These are phyloP conservation scores for Nycticorax nycticorax DNA, from an alignment of 2,113 vertebrate species.

Conservation along the genomic window DNA sequence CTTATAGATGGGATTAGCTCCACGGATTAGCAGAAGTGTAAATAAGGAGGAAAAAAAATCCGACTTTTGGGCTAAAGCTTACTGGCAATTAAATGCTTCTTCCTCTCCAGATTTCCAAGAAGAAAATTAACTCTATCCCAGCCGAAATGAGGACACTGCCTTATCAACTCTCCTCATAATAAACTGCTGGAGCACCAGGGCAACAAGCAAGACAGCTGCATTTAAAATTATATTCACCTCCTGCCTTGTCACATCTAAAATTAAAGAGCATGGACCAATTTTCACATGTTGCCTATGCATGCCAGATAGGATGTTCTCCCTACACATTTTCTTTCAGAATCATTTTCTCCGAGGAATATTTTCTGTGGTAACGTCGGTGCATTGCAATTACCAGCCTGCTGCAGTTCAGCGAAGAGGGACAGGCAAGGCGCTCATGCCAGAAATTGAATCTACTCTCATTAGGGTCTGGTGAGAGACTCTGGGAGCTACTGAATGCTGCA, in stretches of 20 bases:
- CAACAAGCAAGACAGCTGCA: not conserved
- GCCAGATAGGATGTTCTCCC: not conserved
- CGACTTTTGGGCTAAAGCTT: not conserved
- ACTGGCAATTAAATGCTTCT: not conserved
- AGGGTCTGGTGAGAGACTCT: not conserved
- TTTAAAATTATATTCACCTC: not conserved
- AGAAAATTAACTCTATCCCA: too few species aligned
- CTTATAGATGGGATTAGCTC: not conserved
- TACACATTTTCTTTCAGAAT: not conserved
- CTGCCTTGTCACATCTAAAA: not conserved
- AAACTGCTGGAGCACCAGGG: not conserved
- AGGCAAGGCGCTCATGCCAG: not conserved
- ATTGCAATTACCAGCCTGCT: not conserved
- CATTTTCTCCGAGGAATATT: not conserved
- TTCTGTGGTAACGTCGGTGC: rapidly evolving
- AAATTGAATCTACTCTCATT: not conserved
- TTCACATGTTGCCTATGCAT: not conserved
- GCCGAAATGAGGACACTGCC: not conserved
- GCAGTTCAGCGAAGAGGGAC: not conserved
- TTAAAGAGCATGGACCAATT: not conserved
- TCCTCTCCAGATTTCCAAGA: not conserved
- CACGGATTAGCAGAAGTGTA: not conserved
- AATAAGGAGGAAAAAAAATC: not conserved
- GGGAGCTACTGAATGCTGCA: not conserved
- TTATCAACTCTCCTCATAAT: not conserved